Conservation (phyloP, 2,888 invertebrate genomes). For the Crocallis elinguaria region DNA sequence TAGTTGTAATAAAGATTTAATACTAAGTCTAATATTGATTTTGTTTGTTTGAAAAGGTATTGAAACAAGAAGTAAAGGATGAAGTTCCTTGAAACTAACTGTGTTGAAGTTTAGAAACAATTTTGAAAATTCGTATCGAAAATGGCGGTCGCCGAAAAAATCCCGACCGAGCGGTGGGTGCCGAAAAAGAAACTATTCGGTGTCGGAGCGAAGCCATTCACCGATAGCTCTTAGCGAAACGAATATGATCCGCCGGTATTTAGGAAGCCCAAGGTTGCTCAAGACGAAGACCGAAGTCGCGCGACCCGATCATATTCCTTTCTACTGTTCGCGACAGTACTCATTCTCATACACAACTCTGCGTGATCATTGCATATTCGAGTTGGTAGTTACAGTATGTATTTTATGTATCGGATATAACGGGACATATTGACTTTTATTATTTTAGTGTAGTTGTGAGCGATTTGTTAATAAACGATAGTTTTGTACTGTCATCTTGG, state of each 20-base stretch:
- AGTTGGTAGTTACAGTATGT: slow-evolving; percentile 59
- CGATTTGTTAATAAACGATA: slow-evolving; percentile 80
- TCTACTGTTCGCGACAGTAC: slow-evolving; percentile 46
- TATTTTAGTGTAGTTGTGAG: slow-evolving; percentile 77
- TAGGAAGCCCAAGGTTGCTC: slow-evolving; percentile 65
- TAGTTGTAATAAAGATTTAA: slow-evolving; percentile 80
- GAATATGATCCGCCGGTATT: slow-evolving; percentile 76
- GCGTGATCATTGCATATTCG: slow-evolving; percentile 69
- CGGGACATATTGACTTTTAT: slow-evolving; percentile 63
- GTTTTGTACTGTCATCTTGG: slow-evolving; percentile 74
- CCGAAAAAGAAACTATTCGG: slow-evolving; percentile 65
- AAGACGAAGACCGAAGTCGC: slow-evolving; percentile 71
- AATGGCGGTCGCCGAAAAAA: slow-evolving; percentile 73
- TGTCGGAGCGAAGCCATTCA: slow-evolving; percentile 61
- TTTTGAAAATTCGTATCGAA: slow-evolving; percentile 76
- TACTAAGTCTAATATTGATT: slow-evolving; percentile 87
- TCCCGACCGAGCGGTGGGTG: slow-evolving; percentile 60
- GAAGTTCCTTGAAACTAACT: slow-evolving; percentile 87
- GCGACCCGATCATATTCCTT: slow-evolving; percentile 74
- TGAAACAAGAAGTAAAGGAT: slow-evolving; percentile 93
- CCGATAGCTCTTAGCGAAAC: slow-evolving; percentile 54
- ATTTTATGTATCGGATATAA: slow-evolving; percentile 64
- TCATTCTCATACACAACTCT: slow-evolving; percentile 43
- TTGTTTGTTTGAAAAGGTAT: slow-evolving; percentile 93
- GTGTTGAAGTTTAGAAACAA: slow-evolving; percentile 84